phyloP scores from a whole-genome alignment of 2,113 vertebrate genomes.

The Delphinapterus leucas region DNA sequence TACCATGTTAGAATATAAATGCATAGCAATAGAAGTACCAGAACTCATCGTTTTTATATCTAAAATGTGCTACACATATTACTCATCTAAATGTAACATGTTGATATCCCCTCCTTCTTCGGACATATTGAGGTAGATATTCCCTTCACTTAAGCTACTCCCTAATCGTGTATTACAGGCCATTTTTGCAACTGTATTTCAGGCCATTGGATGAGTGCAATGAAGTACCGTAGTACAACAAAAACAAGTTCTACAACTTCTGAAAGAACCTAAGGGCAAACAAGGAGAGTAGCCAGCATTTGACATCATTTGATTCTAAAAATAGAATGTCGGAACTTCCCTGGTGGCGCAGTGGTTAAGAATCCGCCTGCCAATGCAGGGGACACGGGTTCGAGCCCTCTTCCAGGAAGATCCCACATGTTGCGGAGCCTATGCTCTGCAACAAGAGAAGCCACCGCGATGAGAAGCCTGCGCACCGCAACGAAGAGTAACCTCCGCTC shows the following conservation, averaged over 20 bases:
- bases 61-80: not conserved
- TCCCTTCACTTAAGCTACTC: not conserved
- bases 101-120: not conserved
- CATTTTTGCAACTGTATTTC: not conserved
- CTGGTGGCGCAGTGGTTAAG: too few species aligned
- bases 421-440: rapidly evolving
- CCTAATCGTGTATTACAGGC: not conserved
- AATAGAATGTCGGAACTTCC: not conserved
- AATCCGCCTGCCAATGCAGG: too few species aligned
- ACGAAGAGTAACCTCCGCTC: too few species aligned
- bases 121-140: not conserved
- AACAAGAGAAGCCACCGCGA: too few species aligned
- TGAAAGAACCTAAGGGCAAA: not conserved
- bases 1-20: not conserved
- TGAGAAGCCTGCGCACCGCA: too few species aligned
- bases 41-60: not conserved
- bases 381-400: too few species aligned
- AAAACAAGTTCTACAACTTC: not conserved
- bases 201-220: not conserved
- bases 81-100: not conserved
- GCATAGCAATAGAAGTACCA: not conserved
- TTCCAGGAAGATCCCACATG: too few species aligned
- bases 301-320: not conserved
- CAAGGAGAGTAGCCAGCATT: not conserved
- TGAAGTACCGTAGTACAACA: not conserved